These are phyloP conservation scores for Macroglossus sobrinus DNA, from an alignment of 2,113 vertebrate genomes.

Conservation along the genomic window DNA sequence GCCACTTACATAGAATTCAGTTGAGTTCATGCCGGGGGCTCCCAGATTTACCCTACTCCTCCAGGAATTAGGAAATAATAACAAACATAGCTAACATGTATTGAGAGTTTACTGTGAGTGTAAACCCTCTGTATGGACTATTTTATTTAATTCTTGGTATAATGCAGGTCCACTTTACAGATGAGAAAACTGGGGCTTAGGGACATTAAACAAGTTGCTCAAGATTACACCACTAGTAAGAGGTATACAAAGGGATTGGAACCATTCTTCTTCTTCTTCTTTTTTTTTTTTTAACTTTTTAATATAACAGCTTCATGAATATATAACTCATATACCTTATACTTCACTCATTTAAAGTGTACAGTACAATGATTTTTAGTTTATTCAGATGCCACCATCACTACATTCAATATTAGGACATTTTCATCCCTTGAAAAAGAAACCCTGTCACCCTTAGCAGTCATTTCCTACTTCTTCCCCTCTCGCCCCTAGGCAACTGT, in stretches of 20 bases:
- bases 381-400: neutral
- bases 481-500: neutral
- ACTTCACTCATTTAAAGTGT: neutral
- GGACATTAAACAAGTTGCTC: neutral
- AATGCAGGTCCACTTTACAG: neutral
- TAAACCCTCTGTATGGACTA: neutral
- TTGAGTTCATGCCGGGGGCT: neutral
- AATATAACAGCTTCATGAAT: neutral
- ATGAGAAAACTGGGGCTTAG: neutral
- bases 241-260: neutral
- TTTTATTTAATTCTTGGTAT: conserved; percentile 42
- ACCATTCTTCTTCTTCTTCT: neutral
- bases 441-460: neutral
- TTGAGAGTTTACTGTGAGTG: neutral
- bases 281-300: neutral
- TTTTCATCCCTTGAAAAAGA: neutral
- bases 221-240: neutral
- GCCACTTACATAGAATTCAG: neutral
- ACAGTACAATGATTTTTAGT: neutral
- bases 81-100: neutral
- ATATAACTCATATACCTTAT: neutral
- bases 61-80: neutral
- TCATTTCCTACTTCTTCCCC: neutral
- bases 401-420: neutral
- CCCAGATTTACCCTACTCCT: neutral